phyloP scores from a whole-genome alignment of 2,113 vertebrate genomes.

The Fulica atra region DNA sequence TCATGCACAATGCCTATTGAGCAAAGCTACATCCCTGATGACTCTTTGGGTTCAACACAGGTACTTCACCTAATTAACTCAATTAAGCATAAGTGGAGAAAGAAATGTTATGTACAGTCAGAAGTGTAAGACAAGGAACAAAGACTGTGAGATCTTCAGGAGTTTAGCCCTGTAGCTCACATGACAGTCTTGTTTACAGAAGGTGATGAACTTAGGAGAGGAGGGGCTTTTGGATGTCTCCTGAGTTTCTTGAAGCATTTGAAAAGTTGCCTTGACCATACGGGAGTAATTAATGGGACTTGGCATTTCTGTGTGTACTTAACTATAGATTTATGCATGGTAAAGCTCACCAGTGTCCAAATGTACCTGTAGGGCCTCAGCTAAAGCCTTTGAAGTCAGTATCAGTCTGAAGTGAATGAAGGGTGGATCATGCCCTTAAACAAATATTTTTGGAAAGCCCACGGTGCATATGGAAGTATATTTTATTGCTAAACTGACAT shows the following conservation, averaged over 20 bases:
- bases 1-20: neutral
- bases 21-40: neutral
- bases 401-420: slow-evolving; percentile 21
- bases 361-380: slow-evolving; percentile 27
- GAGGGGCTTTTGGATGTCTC: neutral
- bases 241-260: neutral
- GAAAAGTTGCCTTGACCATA: neutral
- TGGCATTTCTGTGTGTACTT: slow-evolving; percentile 3
- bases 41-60: neutral
- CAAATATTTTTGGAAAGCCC: slow-evolving; percentile 44
- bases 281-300: slow-evolving; percentile 1
- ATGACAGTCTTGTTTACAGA: neutral
- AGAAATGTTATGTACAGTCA: neutral
- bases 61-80: neutral
- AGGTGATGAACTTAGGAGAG: neutral
- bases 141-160: neutral
- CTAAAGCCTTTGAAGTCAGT: slow-evolving; percentile 40
- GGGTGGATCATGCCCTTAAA: slow-evolving; percentile 24
- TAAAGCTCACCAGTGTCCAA: slow-evolving; percentile 38
- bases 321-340: slow-evolving; percentile 19
- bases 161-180: neutral
- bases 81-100: neutral
- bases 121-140: neutral
- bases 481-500: slow-evolving; percentile 24
- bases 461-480: neutral